phyloP scores from a whole-genome alignment of 2,113 vertebrate genomes.

The Pollimyrus isidori region DNA sequence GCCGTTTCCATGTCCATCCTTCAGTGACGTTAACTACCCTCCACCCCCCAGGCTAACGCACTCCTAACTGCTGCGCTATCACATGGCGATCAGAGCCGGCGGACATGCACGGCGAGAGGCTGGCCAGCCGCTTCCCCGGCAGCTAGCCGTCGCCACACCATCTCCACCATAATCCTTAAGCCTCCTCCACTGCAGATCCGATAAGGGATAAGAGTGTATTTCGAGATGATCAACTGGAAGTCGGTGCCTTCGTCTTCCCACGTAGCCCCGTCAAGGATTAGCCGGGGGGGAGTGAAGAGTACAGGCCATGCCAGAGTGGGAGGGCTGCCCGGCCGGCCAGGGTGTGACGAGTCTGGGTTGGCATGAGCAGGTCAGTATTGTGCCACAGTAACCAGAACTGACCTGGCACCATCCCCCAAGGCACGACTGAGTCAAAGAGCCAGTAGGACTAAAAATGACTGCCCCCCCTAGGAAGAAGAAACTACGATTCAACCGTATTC shows the following conservation, averaged over 20 bases:
- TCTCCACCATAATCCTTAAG: constrained; percentile 96
- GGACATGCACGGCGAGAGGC: not conserved
- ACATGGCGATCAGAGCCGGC: not conserved
- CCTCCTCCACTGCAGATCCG: constrained; percentile 88
- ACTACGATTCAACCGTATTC: not conserved
- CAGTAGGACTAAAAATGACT: not conserved
- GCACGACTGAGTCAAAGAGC: not conserved
- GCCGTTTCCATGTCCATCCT: not conserved
- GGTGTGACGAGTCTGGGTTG: not conserved
- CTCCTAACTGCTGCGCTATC: not conserved
- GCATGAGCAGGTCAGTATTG: not conserved
- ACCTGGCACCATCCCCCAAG: not conserved
- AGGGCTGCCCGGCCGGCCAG: not conserved
- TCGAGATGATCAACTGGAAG: constrained; percentile 83
- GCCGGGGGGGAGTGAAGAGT: constrained; percentile 20
- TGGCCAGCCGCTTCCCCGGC: not conserved
- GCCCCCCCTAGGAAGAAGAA: not conserved
- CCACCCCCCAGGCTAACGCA: not conserved
- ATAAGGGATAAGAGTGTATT: constrained; percentile 82
- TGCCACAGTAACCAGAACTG: not conserved
- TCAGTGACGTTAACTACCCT: not conserved
- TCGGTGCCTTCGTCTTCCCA: constrained; percentile 75
- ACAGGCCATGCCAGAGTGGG: not conserved
- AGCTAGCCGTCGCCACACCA: constrained; percentile 67
- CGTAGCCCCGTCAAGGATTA: constrained; percentile 75